Evolutionary conservation across 2,888 invertebrate genomes (phyloP), one percentile per base, ranked within the genome.

Genomic region (Timema podura): DNA sequence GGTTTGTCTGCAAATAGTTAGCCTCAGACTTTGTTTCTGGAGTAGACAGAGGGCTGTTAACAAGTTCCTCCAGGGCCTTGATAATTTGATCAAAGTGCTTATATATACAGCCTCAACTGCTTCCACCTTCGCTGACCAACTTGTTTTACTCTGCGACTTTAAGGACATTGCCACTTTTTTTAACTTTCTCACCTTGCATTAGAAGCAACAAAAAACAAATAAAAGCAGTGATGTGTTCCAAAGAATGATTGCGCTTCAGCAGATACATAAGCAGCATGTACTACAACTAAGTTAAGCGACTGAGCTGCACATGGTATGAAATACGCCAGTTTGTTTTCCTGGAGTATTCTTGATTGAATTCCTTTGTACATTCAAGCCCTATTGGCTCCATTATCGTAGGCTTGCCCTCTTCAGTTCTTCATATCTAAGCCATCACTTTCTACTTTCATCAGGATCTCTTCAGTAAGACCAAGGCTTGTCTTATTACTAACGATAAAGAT

Each of bases 261-360:
- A 9, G 16, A 59, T 59, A 16, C 59, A 44, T 59, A 30, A 59
- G 59, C 59, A 30, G 59, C 59, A 59, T 16, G 59, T 59, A 47
- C 65, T 65, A 16, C 48, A 48, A 65, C 65, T 65, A 48, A 65
- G 5, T 65, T 65, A 16, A 68, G 59, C 47, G 68, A 68, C 48
- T 68, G 64, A 8, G 59, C 68, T 9, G 68, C 68, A 64, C 68
- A 64, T 64, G 68, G 68, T 13, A 68, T 48, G 16, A 68, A 68
- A 48, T 61, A 57, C 30, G 68, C 68, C 30, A 54, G 13, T 68
- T 68, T 64, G 44, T 68, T 61, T 30, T 54, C 68, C 48, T 61
- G 15, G 47, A 49, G 64, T 48, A 68, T 68, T 68, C 64, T 61
- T n/a, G 64, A 30, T 64, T 68, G 68, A 45, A 68, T 9, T 46